phyloP scores from a whole-genome alignment of 1,140 invertebrate genomes.

The Euwallacea fornicatus region DNA sequence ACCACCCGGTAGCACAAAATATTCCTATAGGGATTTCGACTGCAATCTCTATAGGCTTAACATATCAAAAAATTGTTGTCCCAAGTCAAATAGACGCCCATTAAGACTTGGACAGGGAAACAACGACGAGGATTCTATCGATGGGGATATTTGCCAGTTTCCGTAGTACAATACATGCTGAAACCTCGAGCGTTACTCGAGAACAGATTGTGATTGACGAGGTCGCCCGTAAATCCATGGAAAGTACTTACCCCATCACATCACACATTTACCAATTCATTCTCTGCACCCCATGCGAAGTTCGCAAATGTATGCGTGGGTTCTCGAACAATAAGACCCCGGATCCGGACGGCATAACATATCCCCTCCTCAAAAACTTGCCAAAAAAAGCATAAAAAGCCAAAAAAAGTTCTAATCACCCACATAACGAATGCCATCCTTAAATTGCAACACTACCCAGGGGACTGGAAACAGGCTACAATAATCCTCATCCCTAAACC shows the following conservation, averaged over 20 bases:
- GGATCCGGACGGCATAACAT: slow-evolving; percentile 44
- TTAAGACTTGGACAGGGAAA: background rate
- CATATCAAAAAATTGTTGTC: background rate
- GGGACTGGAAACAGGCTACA: slow-evolving; percentile 50
- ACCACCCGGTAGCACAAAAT: background rate
- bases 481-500: too few species aligned
- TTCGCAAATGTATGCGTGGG: background rate
- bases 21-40: background rate
- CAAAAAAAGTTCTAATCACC: slow-evolving; percentile 35
- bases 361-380: slow-evolving; percentile 43
- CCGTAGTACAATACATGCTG: background rate
- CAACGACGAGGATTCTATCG: too few species aligned
- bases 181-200: too few species aligned
- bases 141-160: background rate
- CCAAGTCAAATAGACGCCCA: background rate
- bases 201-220: too few species aligned
- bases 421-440: slow-evolving; percentile 46
- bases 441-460: slow-evolving; percentile 40
- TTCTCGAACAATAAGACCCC: slow-evolving; percentile 44
- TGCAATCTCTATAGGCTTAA: background rate
- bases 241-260: background rate
- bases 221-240: too few species aligned
- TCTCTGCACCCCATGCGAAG: background rate
- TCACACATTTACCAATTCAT: background rate
- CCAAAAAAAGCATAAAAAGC: slow-evolving; percentile 31